phyloP scores from a whole-genome alignment of 2,113 vertebrate genomes.

The Psittacula cyanocephala region DNA sequence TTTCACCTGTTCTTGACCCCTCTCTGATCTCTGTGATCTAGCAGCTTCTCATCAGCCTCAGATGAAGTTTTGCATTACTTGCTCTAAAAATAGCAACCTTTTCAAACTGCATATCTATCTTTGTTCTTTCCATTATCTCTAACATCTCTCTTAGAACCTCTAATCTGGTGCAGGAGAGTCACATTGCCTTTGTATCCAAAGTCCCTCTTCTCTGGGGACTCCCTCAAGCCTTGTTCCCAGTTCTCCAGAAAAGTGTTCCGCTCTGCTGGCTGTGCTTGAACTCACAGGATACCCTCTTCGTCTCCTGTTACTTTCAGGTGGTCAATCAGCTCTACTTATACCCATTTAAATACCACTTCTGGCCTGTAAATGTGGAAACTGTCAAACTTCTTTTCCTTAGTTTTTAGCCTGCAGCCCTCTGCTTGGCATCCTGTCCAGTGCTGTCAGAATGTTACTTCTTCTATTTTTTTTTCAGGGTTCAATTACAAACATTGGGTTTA shows the following conservation, averaged over 20 bases:
- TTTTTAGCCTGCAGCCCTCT: background rate
- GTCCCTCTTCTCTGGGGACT: background rate
- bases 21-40: background rate
- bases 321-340: background rate
- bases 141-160: background rate
- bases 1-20: background rate
- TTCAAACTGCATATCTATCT: background rate
- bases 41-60: background rate
- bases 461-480: background rate
- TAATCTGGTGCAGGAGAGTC: background rate
- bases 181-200: fast-evolving
- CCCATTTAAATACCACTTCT: background rate
- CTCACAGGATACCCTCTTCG: background rate
- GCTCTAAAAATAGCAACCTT: background rate
- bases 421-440: background rate
- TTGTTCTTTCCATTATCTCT: background rate
- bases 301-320: background rate
- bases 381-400: background rate
- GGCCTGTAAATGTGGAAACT: background rate
- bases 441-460: background rate
- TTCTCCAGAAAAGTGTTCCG: background rate
- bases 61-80: background rate
- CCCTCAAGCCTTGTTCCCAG: background rate
- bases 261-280: background rate
- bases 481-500: background rate